Base-by-base conservation (phyloP, 2,888 invertebrate genomes). In the Hecatera dysodea region DNA sequence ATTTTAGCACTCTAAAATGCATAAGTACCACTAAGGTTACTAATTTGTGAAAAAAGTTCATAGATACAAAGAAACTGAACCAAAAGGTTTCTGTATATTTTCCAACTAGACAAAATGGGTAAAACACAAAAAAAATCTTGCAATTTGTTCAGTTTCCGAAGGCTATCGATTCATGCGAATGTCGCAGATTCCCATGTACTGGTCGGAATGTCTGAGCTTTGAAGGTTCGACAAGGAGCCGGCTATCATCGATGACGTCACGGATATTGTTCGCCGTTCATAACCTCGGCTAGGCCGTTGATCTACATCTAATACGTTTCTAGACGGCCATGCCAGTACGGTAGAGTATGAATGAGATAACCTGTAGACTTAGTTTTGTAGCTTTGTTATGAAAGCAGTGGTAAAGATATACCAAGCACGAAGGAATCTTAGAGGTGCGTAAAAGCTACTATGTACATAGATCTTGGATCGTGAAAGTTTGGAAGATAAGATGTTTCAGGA, bases 201-300 rank as follows among this genome's bases (percentile, higher is more conserved):
- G 55, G 48, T 29, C 50, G 46, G 63, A 67, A 66, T 75, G 48
- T 64, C 63, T 48, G 19, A n/a, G 11, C 53, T 27, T 11, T 69
- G 61, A 60, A 73, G 62, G 69, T 72, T 67, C 48, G 42, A 56
- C 67, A 57, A 81, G 79, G 67, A 69, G 70, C 72, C 65, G 46
- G 74, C 69, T 74, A 67, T 68, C 64, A 71, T 60, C 61, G 84
- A 72, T 84, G 86, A 84, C 82, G 84, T 80, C 77, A 86, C 66
- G 72, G 72, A 86, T 85, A 88, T 89, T 82, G 86, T 84, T 82
- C 82, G 78, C 76, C 84, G 83, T 84, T 83, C 86, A 84, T 86
- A 88, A 85, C 89, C 89, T 88, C 89, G 84, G 83, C 78, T 82
- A 88, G 90, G 88, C 85, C 89, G 84, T 88, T 90, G 89, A 88